Conservation (phyloP, 2,113 vertebrate species). For the Percopsis transmontana region DNA sequence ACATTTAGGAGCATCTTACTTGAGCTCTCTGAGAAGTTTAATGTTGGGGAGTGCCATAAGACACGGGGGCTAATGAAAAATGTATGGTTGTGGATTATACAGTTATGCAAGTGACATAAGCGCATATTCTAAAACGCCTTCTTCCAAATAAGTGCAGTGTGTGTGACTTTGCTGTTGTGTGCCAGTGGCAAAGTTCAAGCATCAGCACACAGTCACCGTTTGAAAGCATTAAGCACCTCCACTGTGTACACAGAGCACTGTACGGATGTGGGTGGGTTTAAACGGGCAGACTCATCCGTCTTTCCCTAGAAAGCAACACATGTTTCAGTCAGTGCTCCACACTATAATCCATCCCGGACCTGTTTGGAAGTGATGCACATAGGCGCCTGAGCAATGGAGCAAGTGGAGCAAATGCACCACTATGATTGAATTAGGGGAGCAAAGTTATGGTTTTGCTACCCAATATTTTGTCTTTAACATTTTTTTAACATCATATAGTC, state of each 20-base stretch:
- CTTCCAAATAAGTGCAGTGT: too few species aligned
- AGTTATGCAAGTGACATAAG: neutral
- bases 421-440: too few species aligned
- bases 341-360: constrained; percentile 23
- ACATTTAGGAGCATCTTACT: constrained; percentile 8
- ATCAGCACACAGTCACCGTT: too few species aligned
- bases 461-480: too few species aligned
- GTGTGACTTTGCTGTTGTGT: neutral
- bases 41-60: constrained; percentile 11
- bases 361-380: too few species aligned
- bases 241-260: constrained; percentile 15
- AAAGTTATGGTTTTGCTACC: too few species aligned
- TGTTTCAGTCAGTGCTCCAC: constrained; percentile 33
- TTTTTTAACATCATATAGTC: too few species aligned
- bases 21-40: constrained; percentile 8
- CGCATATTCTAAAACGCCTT: neutral
- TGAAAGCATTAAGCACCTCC: constrained; percentile 1
- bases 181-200: neutral
- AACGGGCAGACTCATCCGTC: constrained; percentile 47
- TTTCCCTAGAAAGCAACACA: constrained; percentile 42
- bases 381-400: too few species aligned
- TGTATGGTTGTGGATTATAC: constrained; percentile 11
- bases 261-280: constrained; percentile 24
- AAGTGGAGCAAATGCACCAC: too few species aligned
- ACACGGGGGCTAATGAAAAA: constrained; percentile 9